A percentile compares a stretch with the other conserved stretches of the same genome.
phyloP scores from a whole-genome alignment of 2,113 vertebrate species.

The Pantherophis guttatus region DNA sequence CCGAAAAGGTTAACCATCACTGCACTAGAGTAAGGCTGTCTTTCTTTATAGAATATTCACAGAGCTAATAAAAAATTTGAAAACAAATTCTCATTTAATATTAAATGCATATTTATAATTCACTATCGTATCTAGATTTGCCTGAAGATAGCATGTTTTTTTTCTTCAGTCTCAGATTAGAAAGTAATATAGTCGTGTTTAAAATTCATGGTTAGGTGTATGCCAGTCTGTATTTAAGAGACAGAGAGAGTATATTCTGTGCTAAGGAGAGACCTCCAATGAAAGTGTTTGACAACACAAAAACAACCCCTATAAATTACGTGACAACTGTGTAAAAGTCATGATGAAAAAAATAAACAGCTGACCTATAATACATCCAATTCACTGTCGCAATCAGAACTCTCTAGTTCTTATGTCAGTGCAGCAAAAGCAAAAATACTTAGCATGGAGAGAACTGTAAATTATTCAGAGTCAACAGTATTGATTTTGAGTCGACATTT shows the following conservation, averaged over 20 bases:
- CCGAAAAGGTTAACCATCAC: no score
- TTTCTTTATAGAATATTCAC: conserved; percentile 58
- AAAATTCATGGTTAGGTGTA: conserved; percentile 55
- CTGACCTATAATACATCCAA: conserved; percentile 75
- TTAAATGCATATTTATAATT: conserved; percentile 84
- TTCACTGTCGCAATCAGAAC: conserved; percentile 59
- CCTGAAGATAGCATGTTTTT: conserved; percentile 74
- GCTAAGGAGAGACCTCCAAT: conserved; percentile 68
- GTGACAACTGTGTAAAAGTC: conserved; percentile 79
- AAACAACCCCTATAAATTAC: conserved; percentile 78
- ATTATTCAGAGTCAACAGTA: conserved; percentile 78
- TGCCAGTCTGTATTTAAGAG: background rate
- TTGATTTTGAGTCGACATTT: conserved; percentile 79
- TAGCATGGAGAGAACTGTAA: conserved; percentile 69
- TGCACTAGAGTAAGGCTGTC: background rate
- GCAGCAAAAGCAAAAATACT: conserved; percentile 55
- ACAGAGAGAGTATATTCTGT: conserved; percentile 43
- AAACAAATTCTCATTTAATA: background rate
- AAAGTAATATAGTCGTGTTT: conserved; percentile 71
- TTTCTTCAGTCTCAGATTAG: conserved; percentile 77
- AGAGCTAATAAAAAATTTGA: conserved; percentile 58
- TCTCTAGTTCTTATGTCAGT: conserved; percentile 52
- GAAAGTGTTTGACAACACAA: conserved; percentile 79
- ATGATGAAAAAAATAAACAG: conserved; percentile 80
- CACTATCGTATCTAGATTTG: conserved; percentile 76